Evolutionary conservation across 1,140 invertebrate species (phyloP).

Genomic region (Drosophila ambigua): DNA sequence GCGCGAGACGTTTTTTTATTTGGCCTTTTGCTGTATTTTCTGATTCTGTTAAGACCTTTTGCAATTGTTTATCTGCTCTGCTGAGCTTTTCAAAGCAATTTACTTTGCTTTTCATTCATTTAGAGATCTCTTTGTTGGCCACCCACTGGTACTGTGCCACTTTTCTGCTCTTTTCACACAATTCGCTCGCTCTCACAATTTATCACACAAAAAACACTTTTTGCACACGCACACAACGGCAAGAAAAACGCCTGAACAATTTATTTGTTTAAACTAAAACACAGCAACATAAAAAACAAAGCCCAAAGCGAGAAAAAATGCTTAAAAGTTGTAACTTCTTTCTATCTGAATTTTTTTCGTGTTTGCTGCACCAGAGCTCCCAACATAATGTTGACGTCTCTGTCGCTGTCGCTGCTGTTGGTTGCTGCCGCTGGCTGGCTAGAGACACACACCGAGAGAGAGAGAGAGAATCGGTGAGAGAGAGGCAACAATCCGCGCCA

Average conservation of each 20-base stretch:
- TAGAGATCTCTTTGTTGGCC: too few relatives aligned
- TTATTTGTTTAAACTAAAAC: conserved; percentile 17
- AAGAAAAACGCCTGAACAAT: conserved; percentile 7
- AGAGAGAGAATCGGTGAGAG: conserved; percentile 12
- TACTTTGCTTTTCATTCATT: neutral
- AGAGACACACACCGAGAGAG: conserved; percentile 28
- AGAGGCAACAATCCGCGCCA: conserved; percentile 30
- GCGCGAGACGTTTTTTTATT: conserved; percentile 67
- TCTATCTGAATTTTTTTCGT: conserved; percentile 59
- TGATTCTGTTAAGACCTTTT: conserved; percentile 27
- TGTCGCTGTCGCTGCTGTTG: conserved; percentile 51
- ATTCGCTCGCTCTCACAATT: conserved; percentile 1
- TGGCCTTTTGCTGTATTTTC: conserved; percentile 30
- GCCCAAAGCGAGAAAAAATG: conserved; percentile 57
- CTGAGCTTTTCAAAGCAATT: conserved; percentile 16
- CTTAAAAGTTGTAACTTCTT: conserved; percentile 36
- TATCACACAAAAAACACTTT: conserved; percentile 9
- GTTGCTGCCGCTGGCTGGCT: conserved; percentile 25
- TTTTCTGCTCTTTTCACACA: conserved; percentile 3
- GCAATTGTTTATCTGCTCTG: conserved; percentile 13
- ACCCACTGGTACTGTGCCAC: too few relatives aligned
- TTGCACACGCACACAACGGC: neutral
- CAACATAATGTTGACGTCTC: conserved; percentile 73
- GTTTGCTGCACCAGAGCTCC: conserved; percentile 79
- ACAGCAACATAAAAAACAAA: conserved; percentile 60